Conservation (phyloP, 2,113 vertebrate genomes). For the Patagioenas fasciata region DNA sequence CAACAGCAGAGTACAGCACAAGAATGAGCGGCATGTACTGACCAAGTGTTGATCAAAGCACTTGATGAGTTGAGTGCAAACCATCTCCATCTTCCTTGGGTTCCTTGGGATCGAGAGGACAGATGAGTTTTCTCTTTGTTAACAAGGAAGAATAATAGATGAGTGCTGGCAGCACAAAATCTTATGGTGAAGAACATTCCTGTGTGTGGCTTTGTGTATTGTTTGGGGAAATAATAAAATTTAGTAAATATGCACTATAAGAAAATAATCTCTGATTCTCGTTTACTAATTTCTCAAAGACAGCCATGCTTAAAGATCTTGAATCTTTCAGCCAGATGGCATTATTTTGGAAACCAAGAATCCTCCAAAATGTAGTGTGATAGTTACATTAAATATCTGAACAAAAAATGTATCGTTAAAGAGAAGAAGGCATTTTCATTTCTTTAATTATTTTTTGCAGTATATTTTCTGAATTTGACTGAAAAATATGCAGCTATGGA, state of each 20-base stretch:
- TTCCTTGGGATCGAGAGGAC: not conserved
- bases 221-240: not conserved
- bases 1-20: not conserved
- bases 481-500: not conserved
- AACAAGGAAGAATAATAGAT: not conserved
- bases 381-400: not conserved
- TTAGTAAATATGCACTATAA: not conserved
- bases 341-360: not conserved
- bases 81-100: not conserved
- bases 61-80: not conserved
- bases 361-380: not conserved
- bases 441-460: not conserved
- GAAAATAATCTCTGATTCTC: not conserved
- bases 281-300: not conserved
- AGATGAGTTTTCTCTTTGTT: not conserved
- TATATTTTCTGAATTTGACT: not conserved
- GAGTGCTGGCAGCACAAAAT: not conserved
- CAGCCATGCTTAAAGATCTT: not conserved
- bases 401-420: not conserved
- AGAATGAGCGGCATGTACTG: not conserved
- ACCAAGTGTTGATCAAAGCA: not conserved
- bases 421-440: not conserved
- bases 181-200: not conserved
- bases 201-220: not conserved
- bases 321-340: not conserved